Evolutionary conservation across 2,797 vertebrate genomes (phyloP).

Genomic region (Sebastes itinus): DNA sequence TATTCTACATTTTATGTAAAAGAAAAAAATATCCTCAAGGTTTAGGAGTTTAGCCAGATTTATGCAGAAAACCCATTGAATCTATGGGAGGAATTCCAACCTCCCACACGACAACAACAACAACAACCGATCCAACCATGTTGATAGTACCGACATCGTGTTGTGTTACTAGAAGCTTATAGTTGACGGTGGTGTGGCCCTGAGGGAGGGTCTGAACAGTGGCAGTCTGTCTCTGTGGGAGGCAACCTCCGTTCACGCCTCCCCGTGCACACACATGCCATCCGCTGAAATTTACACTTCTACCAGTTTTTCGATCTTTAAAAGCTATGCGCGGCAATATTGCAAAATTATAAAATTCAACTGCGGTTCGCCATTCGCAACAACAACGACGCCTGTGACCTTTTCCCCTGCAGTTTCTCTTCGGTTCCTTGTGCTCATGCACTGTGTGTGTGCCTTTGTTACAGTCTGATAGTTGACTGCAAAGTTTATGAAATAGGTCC

Average conservation of each 20-base stretch:
- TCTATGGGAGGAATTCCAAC: slow-evolving; percentile 37
- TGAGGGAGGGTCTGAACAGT: slow-evolving; percentile 68
- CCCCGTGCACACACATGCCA: slow-evolving; percentile 42
- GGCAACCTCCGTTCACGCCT: slow-evolving; percentile 59
- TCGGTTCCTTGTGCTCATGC: slow-evolving; percentile 3
- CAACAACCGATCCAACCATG: slow-evolving; percentile 32
- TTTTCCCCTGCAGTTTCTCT: slow-evolving; percentile 15
- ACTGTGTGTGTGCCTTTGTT: neutral
- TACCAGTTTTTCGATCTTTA: slow-evolving; percentile 16
- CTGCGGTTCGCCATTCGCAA: slow-evolving; percentile 17
- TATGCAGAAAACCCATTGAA: slow-evolving; percentile 6
- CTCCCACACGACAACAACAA: slow-evolving; percentile 42
- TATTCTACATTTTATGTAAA: slow-evolving; percentile 17
- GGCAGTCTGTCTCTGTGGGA: slow-evolving; percentile 65
- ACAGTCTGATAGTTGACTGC: slow-evolving; percentile 8
- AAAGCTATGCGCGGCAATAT: slow-evolving; percentile 21
- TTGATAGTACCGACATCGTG: slow-evolving; percentile 34
- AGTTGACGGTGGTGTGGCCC: slow-evolving; percentile 41
- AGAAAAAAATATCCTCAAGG: slow-evolving; percentile 33
- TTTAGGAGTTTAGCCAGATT: slow-evolving; percentile 48
- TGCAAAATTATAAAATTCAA: slow-evolving; percentile 33
- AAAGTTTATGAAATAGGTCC: slow-evolving; percentile 37
- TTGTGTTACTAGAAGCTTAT: slow-evolving; percentile 45
- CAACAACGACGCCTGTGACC: slow-evolving; percentile 26
- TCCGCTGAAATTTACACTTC: slow-evolving; percentile 49